These are phyloP conservation scores for Helicoverpa zea DNA, from an alignment of 1,140 invertebrate genomes.

Conservation along the genomic window DNA sequence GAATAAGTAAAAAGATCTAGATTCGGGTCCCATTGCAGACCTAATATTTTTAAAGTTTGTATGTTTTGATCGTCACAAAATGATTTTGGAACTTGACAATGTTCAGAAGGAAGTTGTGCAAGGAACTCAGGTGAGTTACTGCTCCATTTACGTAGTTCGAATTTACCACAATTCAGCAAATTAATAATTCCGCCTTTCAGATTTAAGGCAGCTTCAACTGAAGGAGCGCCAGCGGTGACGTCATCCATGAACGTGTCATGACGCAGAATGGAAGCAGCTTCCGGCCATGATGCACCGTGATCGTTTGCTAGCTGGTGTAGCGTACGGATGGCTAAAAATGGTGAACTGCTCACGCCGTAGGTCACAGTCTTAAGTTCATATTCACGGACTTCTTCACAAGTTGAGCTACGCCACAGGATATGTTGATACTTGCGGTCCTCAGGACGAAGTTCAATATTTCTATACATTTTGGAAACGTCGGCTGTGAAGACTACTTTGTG, in stretches of 20 bases:
- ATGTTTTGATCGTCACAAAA: neutral
- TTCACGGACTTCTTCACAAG: neutral
- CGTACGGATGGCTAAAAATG: conserved; percentile 2
- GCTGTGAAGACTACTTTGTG: neutral
- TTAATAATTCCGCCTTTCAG: too few species aligned
- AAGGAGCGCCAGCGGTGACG: too few species aligned
- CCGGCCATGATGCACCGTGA: neutral
- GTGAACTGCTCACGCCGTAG: neutral
- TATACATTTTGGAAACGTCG: neutral
- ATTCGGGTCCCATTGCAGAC: neutral
- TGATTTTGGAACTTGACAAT: conserved; percentile 1
- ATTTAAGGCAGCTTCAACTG: too few species aligned
- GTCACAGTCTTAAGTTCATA: conserved; percentile 6
- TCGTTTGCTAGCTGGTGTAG: neutral
- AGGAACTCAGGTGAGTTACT: neutral
- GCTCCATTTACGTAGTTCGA: conserved; percentile 1
- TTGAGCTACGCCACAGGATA: neutral
- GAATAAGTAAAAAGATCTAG: neutral
- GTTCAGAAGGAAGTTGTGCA: neutral
- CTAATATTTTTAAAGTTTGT: neutral
- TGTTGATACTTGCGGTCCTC: neutral
- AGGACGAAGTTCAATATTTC: neutral
- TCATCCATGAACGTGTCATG: too few species aligned
- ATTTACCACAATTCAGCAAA: too few species aligned
- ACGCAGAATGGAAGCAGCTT: too few species aligned